phyloP scores from a whole-genome alignment of 1,140 invertebrate genomes.

The Drosophila miranda region DNA sequence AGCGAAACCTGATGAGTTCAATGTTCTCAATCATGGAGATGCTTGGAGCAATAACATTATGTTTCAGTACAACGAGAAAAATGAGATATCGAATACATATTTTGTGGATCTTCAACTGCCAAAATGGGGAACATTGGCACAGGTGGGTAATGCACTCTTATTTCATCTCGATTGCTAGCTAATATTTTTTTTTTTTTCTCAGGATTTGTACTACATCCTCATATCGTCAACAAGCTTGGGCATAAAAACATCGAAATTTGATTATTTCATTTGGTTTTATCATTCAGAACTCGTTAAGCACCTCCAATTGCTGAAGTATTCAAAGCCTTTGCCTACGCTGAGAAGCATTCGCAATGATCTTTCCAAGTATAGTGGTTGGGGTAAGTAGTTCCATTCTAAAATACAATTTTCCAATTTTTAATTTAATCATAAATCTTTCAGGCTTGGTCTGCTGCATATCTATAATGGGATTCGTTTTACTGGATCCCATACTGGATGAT shows the following conservation, averaged over 20 bases:
- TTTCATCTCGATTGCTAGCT: no score
- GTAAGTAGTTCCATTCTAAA: conserved; percentile 22
- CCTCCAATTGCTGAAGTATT: conserved; percentile 55
- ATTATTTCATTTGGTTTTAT: conserved; percentile 71
- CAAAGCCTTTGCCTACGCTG: conserved; percentile 49
- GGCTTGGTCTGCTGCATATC: conserved; percentile 20
- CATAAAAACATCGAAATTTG: conserved; percentile 63
- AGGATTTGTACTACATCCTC: conserved; percentile 77
- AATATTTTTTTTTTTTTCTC: conserved; percentile 2
- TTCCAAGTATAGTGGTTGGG: conserved; percentile 61
- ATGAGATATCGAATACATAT: conserved; percentile 62
- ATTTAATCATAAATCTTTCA: background rate
- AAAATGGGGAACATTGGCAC: conserved; percentile 56
- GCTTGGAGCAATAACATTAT: conserved; percentile 84
- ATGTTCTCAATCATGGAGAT: conserved; percentile 86
- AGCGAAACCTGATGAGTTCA: conserved; percentile 83
- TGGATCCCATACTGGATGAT: conserved; percentile 49
- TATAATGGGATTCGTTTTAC: conserved; percentile 35
- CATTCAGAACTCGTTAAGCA: conserved; percentile 56
- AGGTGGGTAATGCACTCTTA: background rate
- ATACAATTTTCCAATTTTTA: background rate
- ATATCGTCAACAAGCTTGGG: conserved; percentile 53
- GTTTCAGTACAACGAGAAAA: conserved; percentile 83
- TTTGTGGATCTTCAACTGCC: conserved; percentile 68
- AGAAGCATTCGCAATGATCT: conserved; percentile 52